phyloP scores from a whole-genome alignment of 2,113 vertebrate genomes.

The Cyprinodon brontotheroides region DNA sequence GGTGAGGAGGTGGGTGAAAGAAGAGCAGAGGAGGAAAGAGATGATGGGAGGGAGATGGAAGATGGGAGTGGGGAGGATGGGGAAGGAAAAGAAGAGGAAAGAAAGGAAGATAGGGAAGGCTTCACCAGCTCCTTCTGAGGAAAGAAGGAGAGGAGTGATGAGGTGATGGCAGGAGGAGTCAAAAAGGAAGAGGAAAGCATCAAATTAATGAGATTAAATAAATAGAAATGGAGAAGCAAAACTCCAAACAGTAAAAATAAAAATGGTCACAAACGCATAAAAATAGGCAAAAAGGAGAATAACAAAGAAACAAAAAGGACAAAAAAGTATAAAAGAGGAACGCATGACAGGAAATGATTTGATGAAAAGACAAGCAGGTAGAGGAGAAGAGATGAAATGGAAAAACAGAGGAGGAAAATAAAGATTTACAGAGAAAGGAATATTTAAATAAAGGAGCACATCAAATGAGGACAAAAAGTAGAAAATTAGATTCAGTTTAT shows the following conservation, averaged over 20 bases:
- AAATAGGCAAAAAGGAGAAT: neutral
- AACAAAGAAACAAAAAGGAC: neutral
- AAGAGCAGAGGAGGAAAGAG: constrained; percentile 83
- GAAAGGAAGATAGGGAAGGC: constrained; percentile 85
- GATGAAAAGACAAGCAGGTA: constrained; percentile 59
- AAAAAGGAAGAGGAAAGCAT: neutral
- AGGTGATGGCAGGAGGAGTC: too few species aligned
- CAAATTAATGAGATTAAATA: neutral
- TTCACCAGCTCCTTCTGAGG: constrained; percentile 91
- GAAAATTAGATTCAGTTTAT: neutral
- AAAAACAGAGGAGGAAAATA: neutral
- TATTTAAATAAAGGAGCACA: neutral
- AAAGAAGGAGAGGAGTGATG: constrained; percentile 1
- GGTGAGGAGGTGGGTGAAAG: constrained; percentile 80
- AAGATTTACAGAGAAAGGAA: neutral
- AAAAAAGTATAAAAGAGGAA: neutral
- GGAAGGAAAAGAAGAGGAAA: constrained; percentile 84
- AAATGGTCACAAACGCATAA: neutral
- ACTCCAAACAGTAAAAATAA: neutral
- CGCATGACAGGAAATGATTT: neutral
- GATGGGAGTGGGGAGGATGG: constrained; percentile 86
- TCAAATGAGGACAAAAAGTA: neutral
- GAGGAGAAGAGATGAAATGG: neutral
- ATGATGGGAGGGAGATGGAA: constrained; percentile 76
- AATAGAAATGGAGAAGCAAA: neutral